A percentile compares a stretch with the other conserved stretches of the same genome.
Conservation (phyloP, 2,888 invertebrate species). For the Pseudoips prasinana region DNA sequence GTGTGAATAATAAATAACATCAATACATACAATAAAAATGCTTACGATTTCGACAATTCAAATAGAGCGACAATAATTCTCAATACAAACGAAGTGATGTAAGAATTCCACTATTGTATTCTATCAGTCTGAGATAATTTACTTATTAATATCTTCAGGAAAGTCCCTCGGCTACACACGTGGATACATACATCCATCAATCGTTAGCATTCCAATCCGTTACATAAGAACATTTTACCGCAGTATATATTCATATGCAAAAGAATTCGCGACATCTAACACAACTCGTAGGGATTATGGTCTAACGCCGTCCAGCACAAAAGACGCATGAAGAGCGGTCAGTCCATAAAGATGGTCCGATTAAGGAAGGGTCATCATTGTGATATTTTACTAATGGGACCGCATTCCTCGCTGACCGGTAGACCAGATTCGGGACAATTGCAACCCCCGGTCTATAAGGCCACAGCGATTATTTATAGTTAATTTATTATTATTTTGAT, state of each 20-base stretch:
- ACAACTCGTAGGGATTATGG: slow-evolving; percentile 68
- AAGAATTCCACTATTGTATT: too few species aligned
- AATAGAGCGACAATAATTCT: too few species aligned
- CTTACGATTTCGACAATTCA: too few species aligned
- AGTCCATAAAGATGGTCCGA: slow-evolving; percentile 76
- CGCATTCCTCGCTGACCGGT: slow-evolving; percentile 74
- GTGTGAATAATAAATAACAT: too few species aligned
- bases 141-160: too few species aligned
- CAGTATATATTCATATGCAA: slow-evolving; percentile 68
- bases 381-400: slow-evolving; percentile 76
- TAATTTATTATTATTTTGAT: slow-evolving; percentile 81
- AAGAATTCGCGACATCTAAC: slow-evolving; percentile 52
- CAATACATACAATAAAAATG: too few species aligned
- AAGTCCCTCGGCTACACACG: too few species aligned
- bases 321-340: slow-evolving; percentile 62
- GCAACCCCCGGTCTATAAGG: slow-evolving; percentile 35
- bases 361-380: slow-evolving; percentile 68
- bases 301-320: slow-evolving; percentile 69
- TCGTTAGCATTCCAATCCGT: slow-evolving; percentile 16
- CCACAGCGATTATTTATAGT: slow-evolving; percentile 70
- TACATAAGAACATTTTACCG: slow-evolving; percentile 30
- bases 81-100: too few species aligned
- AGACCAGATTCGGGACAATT: slow-evolving; percentile 56
- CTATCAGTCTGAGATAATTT: too few species aligned
- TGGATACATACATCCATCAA: too few species aligned